Conservation (phyloP, 2,113 vertebrate species). For the Muscicapa adusta region DNA sequence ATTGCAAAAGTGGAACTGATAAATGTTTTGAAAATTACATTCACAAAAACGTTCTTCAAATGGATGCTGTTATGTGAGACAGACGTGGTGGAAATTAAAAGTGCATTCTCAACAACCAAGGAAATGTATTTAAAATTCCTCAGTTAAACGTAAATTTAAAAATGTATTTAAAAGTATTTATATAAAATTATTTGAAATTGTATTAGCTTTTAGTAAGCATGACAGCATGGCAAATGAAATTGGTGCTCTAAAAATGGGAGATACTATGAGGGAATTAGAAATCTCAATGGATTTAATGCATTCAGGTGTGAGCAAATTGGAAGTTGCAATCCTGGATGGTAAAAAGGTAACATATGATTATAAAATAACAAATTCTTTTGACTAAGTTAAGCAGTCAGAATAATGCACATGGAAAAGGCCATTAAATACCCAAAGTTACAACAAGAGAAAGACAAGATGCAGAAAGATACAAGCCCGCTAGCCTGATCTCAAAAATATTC, state of each 20-base stretch:
- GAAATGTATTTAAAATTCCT: neutral
- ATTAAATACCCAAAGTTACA: neutral
- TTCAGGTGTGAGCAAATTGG: neutral
- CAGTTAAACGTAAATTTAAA: neutral
- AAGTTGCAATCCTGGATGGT: neutral
- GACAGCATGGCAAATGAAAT: neutral
- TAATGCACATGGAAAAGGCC: neutral
- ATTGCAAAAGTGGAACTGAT: neutral
- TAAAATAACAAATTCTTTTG: neutral
- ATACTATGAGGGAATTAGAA: neutral
- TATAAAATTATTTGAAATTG: rapidly evolving
- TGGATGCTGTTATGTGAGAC: neutral
- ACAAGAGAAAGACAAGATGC: neutral
- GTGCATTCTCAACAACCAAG: neutral
- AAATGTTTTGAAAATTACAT: neutral
- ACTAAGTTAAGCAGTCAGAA: neutral
- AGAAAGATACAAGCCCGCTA: neutral
- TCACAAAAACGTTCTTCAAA: neutral
- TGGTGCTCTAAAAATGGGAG: neutral
- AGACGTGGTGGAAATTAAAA: neutral
- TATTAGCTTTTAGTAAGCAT: neutral
- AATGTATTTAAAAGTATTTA: neutral
- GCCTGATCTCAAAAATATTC: neutral
- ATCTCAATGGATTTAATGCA: neutral
- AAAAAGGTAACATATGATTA: neutral